Base-by-base conservation (phyloP, 30 jellyfish, hydroid and myxozoan species). In the Clytia hemisphaerica region DNA sequence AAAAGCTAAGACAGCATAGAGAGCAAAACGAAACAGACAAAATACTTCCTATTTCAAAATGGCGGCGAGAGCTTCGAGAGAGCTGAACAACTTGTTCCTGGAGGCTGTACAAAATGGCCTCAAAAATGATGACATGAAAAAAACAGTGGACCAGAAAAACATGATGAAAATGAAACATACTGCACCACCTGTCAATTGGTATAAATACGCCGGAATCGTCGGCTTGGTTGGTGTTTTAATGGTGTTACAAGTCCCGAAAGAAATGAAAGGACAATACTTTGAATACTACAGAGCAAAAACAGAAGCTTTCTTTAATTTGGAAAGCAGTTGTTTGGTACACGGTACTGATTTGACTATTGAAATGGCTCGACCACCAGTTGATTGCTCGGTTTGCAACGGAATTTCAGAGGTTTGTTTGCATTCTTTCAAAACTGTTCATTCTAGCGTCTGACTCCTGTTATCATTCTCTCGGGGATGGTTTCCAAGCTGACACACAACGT, bases 291-390 rank as follows among this genome's bases (percentile, higher is more conserved):
- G 18, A 2, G 35, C 37, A 4, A 25, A 35, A 3, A 35, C 44
- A 16, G 33, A 16, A 7, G 61, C 19, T 37, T 48, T 48, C 2
- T 48, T 48, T 48, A 3, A 29, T 2, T 48, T 5, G 6, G 78
- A 37, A 18, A 30, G 12, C 40, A 44, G 18, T 21, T 65, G 78
- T 37, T 34, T 65, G 33, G 21, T 65, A 0, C 64, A 32, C 25
- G 37, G 25, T 37, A 65, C 37, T 37, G 78, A 42, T 37, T 19
- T 65, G 12, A 65, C 78, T 12, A 28, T 65, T 32, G 78, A 65
- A 37, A 7, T 65, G 25, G 40, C 61, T 9, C 37, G 78, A 45
- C 78, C 68, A 12, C 38, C 44, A 12, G 58, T 35, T 37, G 40
- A 40, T 19, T 65, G 78, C 15, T 37, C 45, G 15, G 30, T 65